Evolutionary conservation across 2,888 invertebrate genomes (phyloP).

Genomic region (Biston betularia): DNA sequence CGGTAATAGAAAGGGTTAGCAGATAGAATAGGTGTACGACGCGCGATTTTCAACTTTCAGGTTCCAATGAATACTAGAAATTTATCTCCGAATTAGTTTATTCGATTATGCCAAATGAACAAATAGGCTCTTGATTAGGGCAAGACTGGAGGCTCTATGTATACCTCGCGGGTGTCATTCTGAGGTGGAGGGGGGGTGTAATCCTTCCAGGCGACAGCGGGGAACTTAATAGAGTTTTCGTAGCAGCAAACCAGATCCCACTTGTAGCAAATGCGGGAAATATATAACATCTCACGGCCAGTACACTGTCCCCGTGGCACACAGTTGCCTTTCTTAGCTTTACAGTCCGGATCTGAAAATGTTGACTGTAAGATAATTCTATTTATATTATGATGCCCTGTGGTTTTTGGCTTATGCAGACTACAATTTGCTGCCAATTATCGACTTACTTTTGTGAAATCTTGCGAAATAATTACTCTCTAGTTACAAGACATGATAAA

Average conservation of each 20-base stretch:
- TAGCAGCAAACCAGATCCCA: slow-evolving; percentile 70
- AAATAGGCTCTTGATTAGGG: neutral
- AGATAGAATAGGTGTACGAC: no score
- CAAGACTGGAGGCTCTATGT: slow-evolving; percentile 9
- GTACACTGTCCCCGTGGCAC: slow-evolving; percentile 57
- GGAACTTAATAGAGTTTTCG: slow-evolving; percentile 50
- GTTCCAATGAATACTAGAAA: neutral
- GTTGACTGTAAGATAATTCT: no score
- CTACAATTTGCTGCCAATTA: no score
- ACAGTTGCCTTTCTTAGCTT: slow-evolving; percentile 59
- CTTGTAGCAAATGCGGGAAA: slow-evolving; percentile 62
- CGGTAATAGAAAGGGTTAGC: no score
- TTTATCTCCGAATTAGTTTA: neutral
- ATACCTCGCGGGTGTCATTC: neutral
- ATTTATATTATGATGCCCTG: no score
- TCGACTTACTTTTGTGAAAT: no score
- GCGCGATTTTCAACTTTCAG: no score
- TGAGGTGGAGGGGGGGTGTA: neutral
- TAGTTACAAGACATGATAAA: no score
- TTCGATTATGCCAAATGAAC: neutral
- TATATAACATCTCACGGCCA: slow-evolving; percentile 60
- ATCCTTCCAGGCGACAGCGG: slow-evolving; percentile 13
- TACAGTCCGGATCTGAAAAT: slow-evolving; percentile 63
- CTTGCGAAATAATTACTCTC: no score
- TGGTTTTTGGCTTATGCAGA: no score